phyloP scores from a whole-genome alignment of 2,888 invertebrate species.

The Rhamphomyia laevipes region DNA sequence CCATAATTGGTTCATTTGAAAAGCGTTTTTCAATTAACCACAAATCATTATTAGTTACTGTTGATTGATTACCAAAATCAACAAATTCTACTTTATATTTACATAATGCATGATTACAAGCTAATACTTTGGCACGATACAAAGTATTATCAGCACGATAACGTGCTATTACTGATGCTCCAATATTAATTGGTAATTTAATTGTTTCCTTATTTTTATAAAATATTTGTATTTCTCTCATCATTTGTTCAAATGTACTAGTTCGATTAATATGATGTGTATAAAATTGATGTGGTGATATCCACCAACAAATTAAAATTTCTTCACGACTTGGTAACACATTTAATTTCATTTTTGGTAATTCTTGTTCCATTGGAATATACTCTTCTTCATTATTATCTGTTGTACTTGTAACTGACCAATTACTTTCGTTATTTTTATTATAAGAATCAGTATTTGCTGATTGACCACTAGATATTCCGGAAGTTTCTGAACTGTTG shows the following conservation, averaged over 20 bases:
- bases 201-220: slow-evolving; percentile 42
- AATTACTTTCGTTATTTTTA: neutral
- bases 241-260: slow-evolving; percentile 51
- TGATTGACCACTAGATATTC: neutral
- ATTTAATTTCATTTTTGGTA: slow-evolving; percentile 39
- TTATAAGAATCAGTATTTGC: neutral
- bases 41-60: slow-evolving; percentile 50
- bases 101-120: slow-evolving; percentile 43
- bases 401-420: neutral
- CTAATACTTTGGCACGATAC: slow-evolving; percentile 55
- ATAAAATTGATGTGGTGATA: slow-evolving; percentile 61
- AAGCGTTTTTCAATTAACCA: slow-evolving; percentile 58
- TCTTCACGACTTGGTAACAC: slow-evolving; percentile 44
- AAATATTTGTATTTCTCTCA: slow-evolving; percentile 56
- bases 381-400: slow-evolving; percentile 36
- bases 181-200: slow-evolving; percentile 39
- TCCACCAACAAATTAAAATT: slow-evolving; percentile 60
- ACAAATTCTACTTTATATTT: slow-evolving; percentile 59
- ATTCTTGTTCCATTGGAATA: slow-evolving; percentile 40
- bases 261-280: slow-evolving; percentile 44
- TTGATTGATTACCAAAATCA: slow-evolving; percentile 62
- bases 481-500: slow-evolving; percentile 3
- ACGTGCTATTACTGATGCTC: slow-evolving; percentile 54
- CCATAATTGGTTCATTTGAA: slow-evolving; percentile 55
- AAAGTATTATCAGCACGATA: slow-evolving; percentile 59